These are phyloP conservation scores for Tauraco erythrolophus DNA, from an alignment of 2,113 vertebrate species.

Conservation along the genomic window DNA sequence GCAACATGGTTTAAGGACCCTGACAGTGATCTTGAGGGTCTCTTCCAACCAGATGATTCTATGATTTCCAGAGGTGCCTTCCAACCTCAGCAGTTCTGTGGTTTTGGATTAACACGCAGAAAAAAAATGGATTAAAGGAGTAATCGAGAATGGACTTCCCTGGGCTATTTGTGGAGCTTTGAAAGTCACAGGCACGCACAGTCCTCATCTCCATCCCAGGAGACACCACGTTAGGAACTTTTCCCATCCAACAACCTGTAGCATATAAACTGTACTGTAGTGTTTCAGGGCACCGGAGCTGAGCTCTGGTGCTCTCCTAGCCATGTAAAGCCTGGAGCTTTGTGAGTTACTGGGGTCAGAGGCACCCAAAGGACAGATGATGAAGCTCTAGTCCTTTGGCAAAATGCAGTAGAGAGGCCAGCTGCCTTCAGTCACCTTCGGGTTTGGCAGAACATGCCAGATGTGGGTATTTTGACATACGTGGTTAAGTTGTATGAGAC, in stretches of 20 bases:
- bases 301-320: neutral
- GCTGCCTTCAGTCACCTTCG: neutral
- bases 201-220: neutral
- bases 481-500: neutral
- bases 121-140: neutral
- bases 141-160: neutral
- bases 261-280: neutral
- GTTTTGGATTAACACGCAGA: neutral
- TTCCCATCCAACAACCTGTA: neutral
- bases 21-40: no score
- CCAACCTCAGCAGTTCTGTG: neutral
- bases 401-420: neutral
- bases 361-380: neutral
- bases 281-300: neutral
- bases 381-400: neutral
- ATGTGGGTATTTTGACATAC: neutral
- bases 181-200: neutral
- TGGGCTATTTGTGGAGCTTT: neutral
- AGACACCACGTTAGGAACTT: neutral
- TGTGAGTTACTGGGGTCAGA: neutral
- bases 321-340: neutral
- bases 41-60: no score
- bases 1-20: no score
- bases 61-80: neutral
- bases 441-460: neutral